Evolutionary conservation across 2,113 vertebrate genomes (phyloP).

Genomic region (Esox niger): DNA sequence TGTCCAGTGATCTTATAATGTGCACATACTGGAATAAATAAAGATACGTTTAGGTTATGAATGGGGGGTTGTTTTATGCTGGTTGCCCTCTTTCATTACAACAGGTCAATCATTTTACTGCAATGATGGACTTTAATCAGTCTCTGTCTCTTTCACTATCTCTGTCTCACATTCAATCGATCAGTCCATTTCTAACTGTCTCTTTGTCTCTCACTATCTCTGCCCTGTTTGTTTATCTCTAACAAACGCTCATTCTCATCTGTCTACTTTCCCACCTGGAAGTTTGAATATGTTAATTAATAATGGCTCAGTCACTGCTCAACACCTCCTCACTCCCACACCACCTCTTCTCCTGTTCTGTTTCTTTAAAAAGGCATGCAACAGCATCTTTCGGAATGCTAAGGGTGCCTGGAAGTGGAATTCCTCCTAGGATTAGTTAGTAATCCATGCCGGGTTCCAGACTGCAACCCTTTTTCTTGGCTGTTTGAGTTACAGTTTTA

Average conservation of each 20-base stretch:
- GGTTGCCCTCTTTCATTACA: too few relatives aligned
- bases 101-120: too few relatives aligned
- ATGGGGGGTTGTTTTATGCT: too few relatives aligned
- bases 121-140: too few relatives aligned
- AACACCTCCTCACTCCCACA: not conserved
- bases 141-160: too few relatives aligned
- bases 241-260: too few relatives aligned
- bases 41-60: too few relatives aligned
- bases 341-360: not conserved
- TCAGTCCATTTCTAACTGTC: not conserved
- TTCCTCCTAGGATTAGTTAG: not conserved
- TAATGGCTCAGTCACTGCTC: not conserved
- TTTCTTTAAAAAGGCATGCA: slow-evolving; percentile 5
- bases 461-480: too few relatives aligned
- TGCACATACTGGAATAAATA: too few relatives aligned
- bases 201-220: not conserved
- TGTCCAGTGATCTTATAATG: too few relatives aligned
- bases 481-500: too few relatives aligned
- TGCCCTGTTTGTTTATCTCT: too few relatives aligned
- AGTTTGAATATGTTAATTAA: not conserved
- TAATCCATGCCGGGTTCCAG: not conserved
- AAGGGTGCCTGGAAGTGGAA: not conserved
- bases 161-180: not conserved
- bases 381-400: slow-evolving; percentile 7
- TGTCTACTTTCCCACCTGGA: not conserved